Percentiles rank a stretch among this genome's conserved stretches.
Evolutionary conservation across 2,113 vertebrate genomes (phyloP).

Genomic region (Miniopterus natalensis): DNA sequence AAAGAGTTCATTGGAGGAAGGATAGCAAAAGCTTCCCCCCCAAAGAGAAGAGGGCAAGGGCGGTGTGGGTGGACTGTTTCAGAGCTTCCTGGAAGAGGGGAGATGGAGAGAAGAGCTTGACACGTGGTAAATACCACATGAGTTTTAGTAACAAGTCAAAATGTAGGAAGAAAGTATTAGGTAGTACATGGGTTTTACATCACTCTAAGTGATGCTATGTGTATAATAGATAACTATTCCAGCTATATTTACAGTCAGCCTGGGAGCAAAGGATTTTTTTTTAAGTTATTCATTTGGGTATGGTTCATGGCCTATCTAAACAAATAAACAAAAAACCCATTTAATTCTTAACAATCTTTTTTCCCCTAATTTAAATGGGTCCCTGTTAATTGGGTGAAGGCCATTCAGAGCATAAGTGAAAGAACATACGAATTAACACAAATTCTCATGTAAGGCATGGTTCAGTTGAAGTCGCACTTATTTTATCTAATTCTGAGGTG

Average conservation of each 20-base stretch:
- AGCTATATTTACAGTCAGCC: not conserved
- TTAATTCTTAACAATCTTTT: not conserved
- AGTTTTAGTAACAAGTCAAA: not conserved
- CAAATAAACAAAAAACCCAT: not conserved
- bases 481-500: not conserved
- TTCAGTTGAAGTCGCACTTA: not conserved
- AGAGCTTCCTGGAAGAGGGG: not conserved
- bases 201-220: not conserved
- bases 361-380: not conserved
- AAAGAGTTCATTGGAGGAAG: not conserved
- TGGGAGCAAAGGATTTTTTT: not conserved
- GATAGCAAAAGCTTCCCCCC: not conserved
- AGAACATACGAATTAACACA: not conserved
- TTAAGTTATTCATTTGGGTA: not conserved
- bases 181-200: not conserved
- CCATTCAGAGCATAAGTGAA: not conserved
- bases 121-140: not conserved
- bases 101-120: not conserved
- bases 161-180: not conserved
- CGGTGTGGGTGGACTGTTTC: no score
- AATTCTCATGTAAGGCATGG: not conserved
- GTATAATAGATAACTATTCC: not conserved
- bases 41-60: not conserved
- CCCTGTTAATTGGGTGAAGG: not conserved
- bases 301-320: not conserved